Percentiles rank a stretch among this genome's conserved stretches.
Conservation (phyloP, 2,888 invertebrate species). For the Phaedon cochleariae region DNA sequence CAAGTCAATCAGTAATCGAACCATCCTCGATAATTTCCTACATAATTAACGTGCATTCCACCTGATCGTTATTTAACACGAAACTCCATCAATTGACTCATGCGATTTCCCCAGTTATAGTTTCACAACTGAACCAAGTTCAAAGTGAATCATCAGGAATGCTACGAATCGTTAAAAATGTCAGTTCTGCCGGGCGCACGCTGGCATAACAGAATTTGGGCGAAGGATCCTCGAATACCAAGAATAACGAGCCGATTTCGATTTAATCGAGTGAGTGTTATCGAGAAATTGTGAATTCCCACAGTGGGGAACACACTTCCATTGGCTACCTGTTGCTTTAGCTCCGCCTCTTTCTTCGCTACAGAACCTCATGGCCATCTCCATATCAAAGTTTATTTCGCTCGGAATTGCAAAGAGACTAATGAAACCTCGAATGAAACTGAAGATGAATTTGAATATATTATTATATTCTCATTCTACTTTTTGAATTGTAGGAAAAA, state of each 20-base stretch:
- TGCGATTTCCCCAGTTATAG: conserved; percentile 28
- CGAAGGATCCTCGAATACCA: conserved; percentile 36
- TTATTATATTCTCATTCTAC: no score
- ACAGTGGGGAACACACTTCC: conserved; percentile 39
- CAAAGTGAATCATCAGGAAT: conserved; percentile 25
- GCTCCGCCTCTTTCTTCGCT: conserved; percentile 53
- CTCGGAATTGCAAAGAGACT: not conserved
- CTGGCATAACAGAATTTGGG: conserved; percentile 14
- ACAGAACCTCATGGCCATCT: conserved; percentile 15
- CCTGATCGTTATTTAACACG: conserved; percentile 18
- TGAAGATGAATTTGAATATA: no score
- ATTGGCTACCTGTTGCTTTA: conserved; percentile 60
- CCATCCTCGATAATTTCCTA: not conserved
- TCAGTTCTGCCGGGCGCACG: not conserved
- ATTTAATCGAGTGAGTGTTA: conserved; percentile 35
- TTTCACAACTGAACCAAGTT: conserved; percentile 25
- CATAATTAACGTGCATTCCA: no score
- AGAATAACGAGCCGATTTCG: conserved; percentile 36
- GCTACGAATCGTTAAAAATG: conserved; percentile 16
- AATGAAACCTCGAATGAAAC: no score
- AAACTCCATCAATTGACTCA: conserved; percentile 31
- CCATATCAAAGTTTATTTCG: not conserved
- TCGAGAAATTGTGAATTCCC: conserved; percentile 41
- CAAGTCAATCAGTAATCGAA: not conserved
- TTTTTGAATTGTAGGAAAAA: no score